Evolutionary conservation across 2,888 invertebrate species (phyloP), one percentile per base, ranked within the genome.

Genomic region (Nowickia ferox): DNA sequence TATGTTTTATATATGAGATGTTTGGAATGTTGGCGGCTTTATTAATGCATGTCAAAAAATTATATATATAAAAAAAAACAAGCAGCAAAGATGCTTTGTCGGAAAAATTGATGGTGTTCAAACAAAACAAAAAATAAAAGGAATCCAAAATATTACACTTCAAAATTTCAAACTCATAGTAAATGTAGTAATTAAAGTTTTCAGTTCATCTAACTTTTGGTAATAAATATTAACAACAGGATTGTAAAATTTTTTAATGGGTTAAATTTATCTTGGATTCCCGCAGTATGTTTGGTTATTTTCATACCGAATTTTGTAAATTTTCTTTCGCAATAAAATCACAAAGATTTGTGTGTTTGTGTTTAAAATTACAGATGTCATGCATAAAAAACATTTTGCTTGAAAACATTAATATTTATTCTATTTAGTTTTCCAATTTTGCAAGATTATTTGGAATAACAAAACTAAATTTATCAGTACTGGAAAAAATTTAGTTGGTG

Each of bases 11-110:
- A 51, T 66, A 44, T 69, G 53, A 71, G 63, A 66, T 76, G 83
- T 65, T 71, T 86, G 86, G 86, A 83, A 86, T 86, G 86, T 86
- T 86, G 86, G 86, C 86, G 86, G 86, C 86, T 83, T 83, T 86
- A 86, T 86, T 86, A 86, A 86, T 86, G 83, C 86, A 79, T 86
- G 86, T 86, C 86, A 86, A 80, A 83, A 76, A 83, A 57, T 76
- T 82, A 78, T 66, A 69, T 63, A 30, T 3, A 75, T 11, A 69
- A 78, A 63, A 69, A 74, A 80, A 75, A 86, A 78, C 82, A 83
- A 51, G 42, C 57, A 68, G 75, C 44, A 68, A 79, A 83, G 83
- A 86, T 86, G 86, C 83, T 83, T 86, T 86, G 83, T 83, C 83
- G 83, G 86, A 74, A 86, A 83, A 80, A 76, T 77, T 72, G 76